Conservation (phyloP, 1,140 invertebrate species). For the Apis florea region DNA sequence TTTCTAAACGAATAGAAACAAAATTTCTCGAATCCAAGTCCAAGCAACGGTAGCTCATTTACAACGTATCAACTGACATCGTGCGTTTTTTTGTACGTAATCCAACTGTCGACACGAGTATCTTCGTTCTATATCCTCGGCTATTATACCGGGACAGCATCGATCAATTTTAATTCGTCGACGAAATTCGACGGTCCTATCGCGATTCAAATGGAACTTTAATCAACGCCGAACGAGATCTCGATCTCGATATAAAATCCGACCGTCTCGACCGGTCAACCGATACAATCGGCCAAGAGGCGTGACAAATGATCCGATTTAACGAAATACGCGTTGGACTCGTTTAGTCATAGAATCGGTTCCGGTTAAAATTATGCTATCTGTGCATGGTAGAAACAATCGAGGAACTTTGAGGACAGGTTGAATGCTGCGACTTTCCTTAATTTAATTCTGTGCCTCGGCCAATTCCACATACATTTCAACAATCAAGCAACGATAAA, state of each 20-base stretch:
- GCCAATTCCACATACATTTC: neutral
- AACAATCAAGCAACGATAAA: constrained; percentile 29
- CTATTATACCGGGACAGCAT: constrained; percentile 37
- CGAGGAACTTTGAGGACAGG: constrained; percentile 24
- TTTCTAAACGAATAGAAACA: too few relatives aligned
- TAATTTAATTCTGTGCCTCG: constrained; percentile 33
- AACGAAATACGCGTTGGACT: constrained; percentile 57
- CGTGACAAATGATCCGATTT: constrained; percentile 67
- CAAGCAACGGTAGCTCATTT: neutral
- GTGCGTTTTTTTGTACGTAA: neutral
- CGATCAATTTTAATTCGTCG: constrained; percentile 64
- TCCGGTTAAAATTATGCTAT: constrained; percentile 50
- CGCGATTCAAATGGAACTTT: constrained; percentile 50
- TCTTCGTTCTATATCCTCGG: constrained; percentile 21
- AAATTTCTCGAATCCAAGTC: neutral
- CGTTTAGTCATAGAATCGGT: constrained; percentile 52
- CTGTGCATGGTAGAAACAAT: neutral
- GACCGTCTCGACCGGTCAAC: constrained; percentile 40
- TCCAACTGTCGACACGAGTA: constrained; percentile 28
- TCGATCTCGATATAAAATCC: constrained; percentile 55
- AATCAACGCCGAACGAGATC: constrained; percentile 60
- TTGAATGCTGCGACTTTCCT: constrained; percentile 25
- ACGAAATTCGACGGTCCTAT: constrained; percentile 2
- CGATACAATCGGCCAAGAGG: constrained; percentile 31
- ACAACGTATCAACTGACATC: neutral